These are phyloP conservation scores for Resseliella maxima DNA, from an alignment of 2,888 invertebrate species.

Conservation along the genomic window DNA sequence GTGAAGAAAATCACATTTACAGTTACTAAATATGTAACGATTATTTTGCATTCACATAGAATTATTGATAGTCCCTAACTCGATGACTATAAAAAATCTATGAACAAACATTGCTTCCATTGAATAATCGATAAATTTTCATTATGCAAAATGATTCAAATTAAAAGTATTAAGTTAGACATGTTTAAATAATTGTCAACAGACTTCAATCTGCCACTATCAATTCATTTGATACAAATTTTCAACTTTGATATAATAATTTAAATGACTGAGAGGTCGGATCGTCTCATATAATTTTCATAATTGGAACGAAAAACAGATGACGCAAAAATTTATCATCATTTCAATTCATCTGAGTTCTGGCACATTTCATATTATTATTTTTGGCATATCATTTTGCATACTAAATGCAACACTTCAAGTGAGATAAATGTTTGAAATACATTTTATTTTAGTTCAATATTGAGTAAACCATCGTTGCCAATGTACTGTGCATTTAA, in stretches of 20 bases:
- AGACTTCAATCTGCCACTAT: background rate
- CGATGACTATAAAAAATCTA: background rate
- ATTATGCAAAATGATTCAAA: background rate
- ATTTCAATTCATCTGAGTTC: background rate
- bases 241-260: background rate
- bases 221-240: background rate
- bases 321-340: background rate
- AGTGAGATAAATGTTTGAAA: slow-evolving; percentile 48
- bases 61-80: background rate
- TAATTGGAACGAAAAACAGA: slow-evolving; percentile 17
- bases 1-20: background rate
- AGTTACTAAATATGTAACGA: background rate
- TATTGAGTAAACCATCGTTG: background rate
- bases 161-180: background rate
- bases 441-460: slow-evolving; percentile 14
- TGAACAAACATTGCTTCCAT: background rate
- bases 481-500: background rate
- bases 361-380: slow-evolving; percentile 1
- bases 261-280: background rate
- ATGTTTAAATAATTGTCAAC: slow-evolving; percentile 22
- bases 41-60: background rate
- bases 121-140: background rate
- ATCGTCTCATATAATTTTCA: background rate
- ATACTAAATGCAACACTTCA: background rate
- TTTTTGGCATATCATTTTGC: background rate